Conservation (phyloP, 2,113 vertebrate species). For the Sminthopsis crassicaudata region DNA sequence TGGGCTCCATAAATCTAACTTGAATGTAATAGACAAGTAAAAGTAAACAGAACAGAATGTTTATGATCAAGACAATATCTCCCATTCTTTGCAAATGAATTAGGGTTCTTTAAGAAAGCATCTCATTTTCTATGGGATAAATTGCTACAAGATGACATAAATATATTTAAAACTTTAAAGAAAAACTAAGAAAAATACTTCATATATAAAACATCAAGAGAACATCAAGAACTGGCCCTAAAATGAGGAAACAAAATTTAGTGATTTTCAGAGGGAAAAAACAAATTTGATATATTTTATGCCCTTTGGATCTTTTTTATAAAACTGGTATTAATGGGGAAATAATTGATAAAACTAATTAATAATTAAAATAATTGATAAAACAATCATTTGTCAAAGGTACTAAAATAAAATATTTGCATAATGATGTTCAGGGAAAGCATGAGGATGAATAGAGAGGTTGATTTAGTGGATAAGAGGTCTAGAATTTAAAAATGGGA, state of each 20-base stretch:
- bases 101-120: neutral
- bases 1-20: neutral
- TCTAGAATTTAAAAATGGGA: no score
- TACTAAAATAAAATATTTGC: neutral
- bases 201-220: neutral
- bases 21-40: neutral
- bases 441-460: neutral
- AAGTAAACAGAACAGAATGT: neutral
- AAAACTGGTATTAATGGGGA: neutral
- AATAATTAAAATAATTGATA: neutral
- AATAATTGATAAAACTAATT: neutral
- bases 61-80: neutral
- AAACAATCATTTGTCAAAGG: neutral
- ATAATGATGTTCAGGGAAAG: neutral
- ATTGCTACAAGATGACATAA: neutral
- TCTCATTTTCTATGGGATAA: slow-evolving; percentile 22
- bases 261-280: neutral
- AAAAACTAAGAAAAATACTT: slow-evolving; percentile 10
- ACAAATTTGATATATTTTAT: neutral
- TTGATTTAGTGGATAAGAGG: neutral
- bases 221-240: neutral
- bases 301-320: neutral
- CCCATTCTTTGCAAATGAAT: neutral
- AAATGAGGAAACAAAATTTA: neutral
- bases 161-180: slow-evolving; percentile 30